Evolutionary conservation across 2,888 invertebrate species (phyloP), one percentile per base, ranked within the genome.

Genomic region (Platypus cylindrus): DNA sequence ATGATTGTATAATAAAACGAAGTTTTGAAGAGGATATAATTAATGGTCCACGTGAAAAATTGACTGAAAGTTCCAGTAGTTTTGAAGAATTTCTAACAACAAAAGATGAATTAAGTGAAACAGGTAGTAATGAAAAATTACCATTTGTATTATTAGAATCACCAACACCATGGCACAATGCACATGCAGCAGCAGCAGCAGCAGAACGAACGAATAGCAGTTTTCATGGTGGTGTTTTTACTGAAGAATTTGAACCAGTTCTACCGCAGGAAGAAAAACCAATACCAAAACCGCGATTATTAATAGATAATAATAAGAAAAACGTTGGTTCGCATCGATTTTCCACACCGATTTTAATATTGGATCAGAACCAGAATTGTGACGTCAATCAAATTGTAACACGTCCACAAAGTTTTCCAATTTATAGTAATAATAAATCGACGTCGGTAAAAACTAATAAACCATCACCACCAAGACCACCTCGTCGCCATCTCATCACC

Each of bases 21-120:
- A n/a, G n/a, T n/a, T n/a, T n/a, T n/a, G n/a, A n/a, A n/a, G n/a
- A n/a, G n/a, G 27, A 27, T 5, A 12, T 8, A n/a, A 7, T 3
- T 16, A 9, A 5, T 15, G 12, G 17, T 30, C 8, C 32, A 37
- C 13, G 34, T 32, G n/a, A 32, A 15, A 28, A 32, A 22, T 37
- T 35, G 14, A 35, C 32, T 5, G 37, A 30, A n/a, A 41, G 41
- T n/a, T 35, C 41, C 5, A 41, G 41, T 22, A 41, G 41, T 30
- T 41, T 41, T 25, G 40, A 23, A n/a, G 37, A 37, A 14, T 41
- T 22, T 14, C 5, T 34, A 12, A 14, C 26, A 3, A 14, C 27
- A 5, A n/a, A 8, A 5, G 12, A n/a, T 5, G 22, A 17, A 18
- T 16, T 15, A 1, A 7, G 2, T 20, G 13, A 11, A 8, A 24